These are phyloP conservation scores for Mastacembelus armatus DNA, from an alignment of 2,797 vertebrate species.

Conservation along the genomic window DNA sequence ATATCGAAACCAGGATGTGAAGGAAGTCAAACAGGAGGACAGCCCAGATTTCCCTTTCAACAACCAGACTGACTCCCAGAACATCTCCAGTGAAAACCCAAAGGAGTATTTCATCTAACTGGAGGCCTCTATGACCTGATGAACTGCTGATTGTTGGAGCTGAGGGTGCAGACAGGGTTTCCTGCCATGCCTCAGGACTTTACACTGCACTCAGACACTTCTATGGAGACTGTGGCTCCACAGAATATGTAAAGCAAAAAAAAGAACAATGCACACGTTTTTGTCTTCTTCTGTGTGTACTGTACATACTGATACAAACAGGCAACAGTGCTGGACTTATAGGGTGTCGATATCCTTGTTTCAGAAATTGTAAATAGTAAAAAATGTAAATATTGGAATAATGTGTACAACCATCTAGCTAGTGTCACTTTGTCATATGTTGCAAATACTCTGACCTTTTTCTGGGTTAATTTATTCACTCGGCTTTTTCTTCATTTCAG, in stretches of 20 bases:
- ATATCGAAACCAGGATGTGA: conserved; percentile 88
- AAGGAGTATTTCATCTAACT: conserved; percentile 95
- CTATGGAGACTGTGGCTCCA: conserved; percentile 11
- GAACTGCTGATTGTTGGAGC: conserved; percentile 35
- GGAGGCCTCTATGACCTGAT: conserved; percentile 8
- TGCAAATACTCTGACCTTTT: neutral
- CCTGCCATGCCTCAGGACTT: conserved; percentile 56
- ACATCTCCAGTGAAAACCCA: conserved; percentile 85
- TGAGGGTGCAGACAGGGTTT: conserved; percentile 36
- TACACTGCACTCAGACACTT: conserved; percentile 44
- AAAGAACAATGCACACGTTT: conserved; percentile 20
- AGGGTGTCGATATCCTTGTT: conserved; percentile 63
- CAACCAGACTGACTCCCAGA: conserved; percentile 87
- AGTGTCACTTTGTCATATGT: conserved; percentile 38
- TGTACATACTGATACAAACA: conserved; percentile 54
- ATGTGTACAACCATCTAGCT: conserved; percentile 58
- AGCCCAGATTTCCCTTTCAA: conserved; percentile 87
- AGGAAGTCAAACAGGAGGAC: conserved; percentile 87
- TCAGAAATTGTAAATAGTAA: conserved; percentile 74
- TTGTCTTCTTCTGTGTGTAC: conserved; percentile 46
- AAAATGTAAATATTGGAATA: conserved; percentile 70
- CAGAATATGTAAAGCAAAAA: conserved; percentile 26
- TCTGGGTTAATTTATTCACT: conserved; percentile 30
- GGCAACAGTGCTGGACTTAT: conserved; percentile 36
- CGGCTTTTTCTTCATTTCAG: conserved; percentile 40